Base-by-base conservation (phyloP, 2,113 vertebrate species). In the Phainopepla nitens region DNA sequence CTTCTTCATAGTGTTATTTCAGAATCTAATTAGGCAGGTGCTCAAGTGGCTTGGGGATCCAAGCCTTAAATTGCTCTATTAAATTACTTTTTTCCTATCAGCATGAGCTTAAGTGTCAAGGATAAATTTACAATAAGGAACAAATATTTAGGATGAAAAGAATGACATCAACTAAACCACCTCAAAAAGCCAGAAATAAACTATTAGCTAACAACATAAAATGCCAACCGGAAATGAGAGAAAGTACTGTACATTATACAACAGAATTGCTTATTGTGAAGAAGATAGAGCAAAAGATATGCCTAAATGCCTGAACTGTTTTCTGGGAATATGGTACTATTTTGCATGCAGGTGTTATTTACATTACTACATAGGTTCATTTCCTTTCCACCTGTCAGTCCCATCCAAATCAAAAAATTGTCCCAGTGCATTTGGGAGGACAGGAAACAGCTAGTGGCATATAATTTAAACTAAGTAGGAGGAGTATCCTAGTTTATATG, bases 21-120 rank as follows among this genome's bases (percentile, higher is more conserved):
- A 85, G 70, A 57, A 88, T 79, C 42, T 89, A 88, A 89, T 89
- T 94, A 90, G 87, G 54, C 87, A 89, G 75, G 79, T 89, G 70
- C 66, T 94, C 47, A 73, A 95, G 70, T 53, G 85, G 50, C 92
- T 91, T 65, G 44, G 45, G 24, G 54, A 88, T 82, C 76, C 50
- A 90, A 82, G 51, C 44, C 54, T 73, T 88, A 80, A 82, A 82
- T 45, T 87, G 21, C 41, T 85, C 11, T 3, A 23, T 90, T 93
- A 87, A 93, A 87, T 90, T 76, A 66, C 58, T 87, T 91, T 91
- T 70, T 80, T 49, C 13, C 70, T 76, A 25, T 58, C 50, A 85
- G n/a, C 58, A 47, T 23, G 21, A 90, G 42, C 42, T 82, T 64
- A 60, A 49, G 8, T 58, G 35, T 93, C 58, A 78, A 91, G 79